Evolutionary conservation across 2,113 vertebrate genomes (phyloP).

Genomic region (Felis chaus): DNA sequence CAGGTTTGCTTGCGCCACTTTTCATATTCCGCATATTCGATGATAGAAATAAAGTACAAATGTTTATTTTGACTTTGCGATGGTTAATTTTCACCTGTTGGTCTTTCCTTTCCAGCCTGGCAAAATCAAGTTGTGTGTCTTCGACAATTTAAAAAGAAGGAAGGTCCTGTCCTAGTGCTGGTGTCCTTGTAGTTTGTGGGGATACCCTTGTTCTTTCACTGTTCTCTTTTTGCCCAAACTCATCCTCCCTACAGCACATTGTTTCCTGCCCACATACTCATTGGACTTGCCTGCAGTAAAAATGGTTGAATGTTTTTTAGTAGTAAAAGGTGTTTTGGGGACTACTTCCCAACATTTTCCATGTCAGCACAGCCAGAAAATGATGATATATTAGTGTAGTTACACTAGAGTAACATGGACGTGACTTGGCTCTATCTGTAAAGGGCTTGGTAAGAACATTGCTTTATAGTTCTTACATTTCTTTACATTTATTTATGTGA

Average conservation of each 20-base stretch:
- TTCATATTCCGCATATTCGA: slow-evolving; percentile 11
- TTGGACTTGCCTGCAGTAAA: not conserved
- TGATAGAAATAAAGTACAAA: slow-evolving; percentile 46
- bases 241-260: not conserved
- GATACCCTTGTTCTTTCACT: not conserved
- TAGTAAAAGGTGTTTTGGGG: not conserved
- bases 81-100: slow-evolving; percentile 43
- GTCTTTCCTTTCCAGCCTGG: not conserved
- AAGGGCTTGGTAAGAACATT: not conserved
- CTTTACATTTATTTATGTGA: not conserved
- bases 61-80: slow-evolving; percentile 48
- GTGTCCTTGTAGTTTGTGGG: not conserved
- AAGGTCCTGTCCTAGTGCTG: not conserved
- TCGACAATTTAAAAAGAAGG: not conserved
- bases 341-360: not conserved
- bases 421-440: not conserved
- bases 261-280: not conserved
- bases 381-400: not conserved
- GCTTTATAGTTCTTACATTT: not conserved
- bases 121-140: not conserved
- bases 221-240: not conserved
- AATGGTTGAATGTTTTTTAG: not conserved
- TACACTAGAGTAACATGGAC: not conserved
- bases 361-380: not conserved
- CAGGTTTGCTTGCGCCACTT: not conserved